A percentile compares a stretch with the other conserved stretches of the same genome.
Evolutionary conservation across 2,113 vertebrate species (phyloP).

Genomic region (Pica pica): DNA sequence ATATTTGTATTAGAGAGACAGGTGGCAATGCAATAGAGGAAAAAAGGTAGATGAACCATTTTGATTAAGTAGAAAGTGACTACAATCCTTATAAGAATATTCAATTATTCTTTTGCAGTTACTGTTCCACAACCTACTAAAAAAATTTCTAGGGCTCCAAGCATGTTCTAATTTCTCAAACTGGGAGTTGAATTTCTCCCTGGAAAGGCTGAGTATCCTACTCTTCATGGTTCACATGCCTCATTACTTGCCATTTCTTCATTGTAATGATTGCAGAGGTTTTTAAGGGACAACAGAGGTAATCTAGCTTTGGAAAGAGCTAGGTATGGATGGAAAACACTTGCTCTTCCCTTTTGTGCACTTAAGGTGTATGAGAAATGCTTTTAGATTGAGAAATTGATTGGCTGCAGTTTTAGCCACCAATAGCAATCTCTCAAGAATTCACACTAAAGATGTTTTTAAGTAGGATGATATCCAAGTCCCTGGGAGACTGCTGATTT

Average conservation of each 20-base stretch:
- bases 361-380: background rate
- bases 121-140: background rate
- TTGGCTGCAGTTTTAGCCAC: background rate
- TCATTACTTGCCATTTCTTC: background rate
- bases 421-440: background rate
- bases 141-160: background rate
- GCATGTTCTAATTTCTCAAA: background rate
- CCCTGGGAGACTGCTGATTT: background rate
- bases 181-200: background rate
- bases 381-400: background rate
- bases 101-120: background rate
- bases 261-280: background rate
- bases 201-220: background rate
- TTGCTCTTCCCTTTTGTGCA: background rate
- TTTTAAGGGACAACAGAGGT: background rate
- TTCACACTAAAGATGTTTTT: background rate
- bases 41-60: background rate
- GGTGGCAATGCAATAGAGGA: background rate
- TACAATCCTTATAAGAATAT: background rate
- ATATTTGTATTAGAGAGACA: background rate
- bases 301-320: background rate
- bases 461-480: background rate
- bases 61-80: background rate
- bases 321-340: background rate
- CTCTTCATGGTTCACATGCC: background rate